Evolutionary conservation across 2,888 invertebrate genomes (phyloP).

Genomic region (Pollenia labialis): DNA sequence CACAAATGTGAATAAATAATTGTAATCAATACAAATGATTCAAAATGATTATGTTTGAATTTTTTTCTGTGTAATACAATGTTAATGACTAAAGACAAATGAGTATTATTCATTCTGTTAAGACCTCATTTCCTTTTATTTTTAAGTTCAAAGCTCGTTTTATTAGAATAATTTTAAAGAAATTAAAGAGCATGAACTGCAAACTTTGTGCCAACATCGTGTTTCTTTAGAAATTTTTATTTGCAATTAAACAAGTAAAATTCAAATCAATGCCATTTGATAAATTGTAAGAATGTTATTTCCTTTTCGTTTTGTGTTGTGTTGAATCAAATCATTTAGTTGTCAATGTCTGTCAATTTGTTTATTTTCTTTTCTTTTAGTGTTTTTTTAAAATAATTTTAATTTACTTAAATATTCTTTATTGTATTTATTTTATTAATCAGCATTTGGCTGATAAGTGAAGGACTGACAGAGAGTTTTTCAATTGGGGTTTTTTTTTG

Average conservation of each 20-base stretch:
- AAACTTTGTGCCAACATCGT: no score
- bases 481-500: not conserved
- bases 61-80: no score
- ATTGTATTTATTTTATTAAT: not conserved
- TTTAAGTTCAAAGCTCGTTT: no score
- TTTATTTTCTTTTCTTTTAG: not conserved
- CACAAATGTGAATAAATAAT: no score
- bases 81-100: no score
- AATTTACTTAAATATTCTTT: conserved; percentile 20
- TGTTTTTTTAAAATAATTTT: not conserved
- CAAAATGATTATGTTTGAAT: no score
- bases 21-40: no score
- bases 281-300: conserved; percentile 1
- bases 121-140: no score
- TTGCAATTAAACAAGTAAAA: not conserved
- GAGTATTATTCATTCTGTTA: no score
- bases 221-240: no score
- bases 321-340: conserved; percentile 7
- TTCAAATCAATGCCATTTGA: not conserved
- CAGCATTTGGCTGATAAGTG: not conserved
- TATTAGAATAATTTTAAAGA: not conserved
- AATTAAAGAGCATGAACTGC: no score
- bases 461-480: not conserved
- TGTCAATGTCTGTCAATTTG: conserved; percentile 16
- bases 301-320: conserved; percentile 12